These are phyloP conservation scores for Polyodon spathula DNA, from an alignment of 2,113 vertebrate genomes.

Conservation along the genomic window DNA sequence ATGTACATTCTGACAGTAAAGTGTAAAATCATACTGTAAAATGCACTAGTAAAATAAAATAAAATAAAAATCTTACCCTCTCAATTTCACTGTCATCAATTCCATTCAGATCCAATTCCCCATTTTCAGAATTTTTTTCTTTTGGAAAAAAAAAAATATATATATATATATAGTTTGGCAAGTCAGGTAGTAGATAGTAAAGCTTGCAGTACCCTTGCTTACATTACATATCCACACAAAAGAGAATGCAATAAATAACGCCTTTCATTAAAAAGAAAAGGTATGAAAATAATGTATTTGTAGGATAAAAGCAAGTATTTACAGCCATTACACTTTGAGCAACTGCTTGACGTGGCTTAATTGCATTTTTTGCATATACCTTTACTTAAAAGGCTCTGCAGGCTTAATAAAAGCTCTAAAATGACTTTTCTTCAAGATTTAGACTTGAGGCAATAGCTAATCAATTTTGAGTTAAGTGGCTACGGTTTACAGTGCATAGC, in stretches of 20 bases:
- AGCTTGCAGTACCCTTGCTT: too few relatives aligned
- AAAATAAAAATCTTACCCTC: constrained; percentile 57
- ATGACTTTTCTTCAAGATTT: too few relatives aligned
- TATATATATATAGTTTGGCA: constrained; percentile 11
- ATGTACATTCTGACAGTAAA: too few relatives aligned
- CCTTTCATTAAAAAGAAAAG: constrained; percentile 11
- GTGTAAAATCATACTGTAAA: too few relatives aligned
- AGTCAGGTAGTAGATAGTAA: constrained; percentile 7
- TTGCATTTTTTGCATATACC: constrained; percentile 20
- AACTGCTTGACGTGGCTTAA: constrained; percentile 16
- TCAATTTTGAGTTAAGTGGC: too few relatives aligned
- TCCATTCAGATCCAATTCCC: constrained; percentile 87
- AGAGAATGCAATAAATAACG: constrained; percentile 9
- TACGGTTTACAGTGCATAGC: too few relatives aligned
- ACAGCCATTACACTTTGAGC: constrained; percentile 8
- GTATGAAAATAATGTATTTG: constrained; percentile 9
- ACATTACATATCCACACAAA: constrained; percentile 2
- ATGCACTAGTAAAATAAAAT: too few relatives aligned
- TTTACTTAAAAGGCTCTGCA: too few relatives aligned
- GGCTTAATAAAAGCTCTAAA: too few relatives aligned
- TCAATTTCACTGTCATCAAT: constrained; percentile 93
- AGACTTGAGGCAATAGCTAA: too few relatives aligned
- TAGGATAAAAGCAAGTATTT: not conserved
- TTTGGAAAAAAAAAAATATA: constrained; percentile 29
- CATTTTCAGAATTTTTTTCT: constrained; percentile 64